Conservation (phyloP, 2,113 vertebrate genomes). For the Speoplatyrhinus poulsoni region DNA sequence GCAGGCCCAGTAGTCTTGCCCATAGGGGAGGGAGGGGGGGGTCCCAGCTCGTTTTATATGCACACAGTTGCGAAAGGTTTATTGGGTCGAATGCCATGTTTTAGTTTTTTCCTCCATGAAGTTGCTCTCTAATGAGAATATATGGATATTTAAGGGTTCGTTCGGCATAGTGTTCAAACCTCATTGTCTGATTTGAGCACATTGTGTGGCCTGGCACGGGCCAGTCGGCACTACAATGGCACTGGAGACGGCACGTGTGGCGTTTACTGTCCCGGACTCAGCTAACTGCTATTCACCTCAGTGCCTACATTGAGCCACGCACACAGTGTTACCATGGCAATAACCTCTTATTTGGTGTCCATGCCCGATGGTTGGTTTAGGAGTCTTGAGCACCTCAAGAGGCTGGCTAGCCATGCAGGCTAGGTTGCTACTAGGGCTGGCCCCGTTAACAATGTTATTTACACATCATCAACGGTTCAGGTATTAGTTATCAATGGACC, state of each 20-base stretch:
- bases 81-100: constrained; percentile 60
- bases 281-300: constrained; percentile 89
- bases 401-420: constrained; percentile 12
- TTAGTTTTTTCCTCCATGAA: constrained; percentile 17
- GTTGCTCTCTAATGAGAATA: constrained; percentile 29
- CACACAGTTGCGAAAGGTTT: constrained; percentile 60
- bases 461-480: no score
- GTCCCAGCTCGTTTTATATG: constrained; percentile 27
- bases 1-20: constrained; percentile 17
- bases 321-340: constrained; percentile 77
- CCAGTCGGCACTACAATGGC: constrained; percentile 7
- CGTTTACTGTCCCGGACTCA: constrained; percentile 78
- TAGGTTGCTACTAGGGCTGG: constrained; percentile 19
- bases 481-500: constrained; percentile 1
- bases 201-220: neutral
- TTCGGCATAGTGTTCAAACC: constrained; percentile 30
- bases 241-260: constrained; percentile 60
- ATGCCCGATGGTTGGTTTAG: constrained; percentile 24
- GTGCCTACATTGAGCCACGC: constrained; percentile 86
- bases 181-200: constrained; percentile 14
- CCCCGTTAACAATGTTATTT: neutral
- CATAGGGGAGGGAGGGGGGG: neutral
- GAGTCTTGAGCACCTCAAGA: constrained; percentile 36
- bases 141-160: constrained; percentile 15
- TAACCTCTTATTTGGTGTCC: constrained; percentile 44